phyloP scores from a whole-genome alignment of 2,888 invertebrate genomes.

The Ctena decussata region DNA sequence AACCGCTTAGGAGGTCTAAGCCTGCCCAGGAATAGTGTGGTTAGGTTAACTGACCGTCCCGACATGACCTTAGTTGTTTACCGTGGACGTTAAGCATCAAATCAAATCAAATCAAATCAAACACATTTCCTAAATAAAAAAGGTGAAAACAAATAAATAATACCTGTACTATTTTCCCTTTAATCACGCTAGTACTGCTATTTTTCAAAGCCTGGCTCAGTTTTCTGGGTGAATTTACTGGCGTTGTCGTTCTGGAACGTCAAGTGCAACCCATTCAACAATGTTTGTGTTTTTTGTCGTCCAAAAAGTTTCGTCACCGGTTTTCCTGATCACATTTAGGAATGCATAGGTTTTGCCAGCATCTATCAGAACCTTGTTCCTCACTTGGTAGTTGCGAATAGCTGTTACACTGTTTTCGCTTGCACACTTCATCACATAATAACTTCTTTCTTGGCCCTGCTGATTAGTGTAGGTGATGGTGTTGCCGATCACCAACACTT shows the following conservation, averaged over 20 bases:
- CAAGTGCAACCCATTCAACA: not conserved
- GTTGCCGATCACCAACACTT: not conserved
- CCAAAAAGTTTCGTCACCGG: not conserved
- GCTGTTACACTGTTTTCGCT: not conserved
- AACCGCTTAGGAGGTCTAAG: too few species aligned
- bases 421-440: not conserved
- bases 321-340: not conserved
- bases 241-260: not conserved
- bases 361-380: not conserved
- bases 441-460: not conserved
- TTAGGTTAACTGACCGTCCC: too few species aligned
- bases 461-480: not conserved
- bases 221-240: not conserved
- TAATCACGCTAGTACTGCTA: not conserved
- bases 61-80: too few species aligned
- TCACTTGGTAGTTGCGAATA: not conserved
- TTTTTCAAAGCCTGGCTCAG: not conserved
- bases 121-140: too few species aligned
- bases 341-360: not conserved
- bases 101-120: too few species aligned
- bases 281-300: not conserved
- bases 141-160: too few species aligned
- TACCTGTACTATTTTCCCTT: not conserved
- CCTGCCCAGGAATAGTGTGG: too few species aligned
- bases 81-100: too few species aligned